A percentile compares a stretch with the other conserved stretches of the same genome.
Evolutionary conservation across 1,140 invertebrate genomes (phyloP).

Genomic region (Drosophila kikkawai): DNA sequence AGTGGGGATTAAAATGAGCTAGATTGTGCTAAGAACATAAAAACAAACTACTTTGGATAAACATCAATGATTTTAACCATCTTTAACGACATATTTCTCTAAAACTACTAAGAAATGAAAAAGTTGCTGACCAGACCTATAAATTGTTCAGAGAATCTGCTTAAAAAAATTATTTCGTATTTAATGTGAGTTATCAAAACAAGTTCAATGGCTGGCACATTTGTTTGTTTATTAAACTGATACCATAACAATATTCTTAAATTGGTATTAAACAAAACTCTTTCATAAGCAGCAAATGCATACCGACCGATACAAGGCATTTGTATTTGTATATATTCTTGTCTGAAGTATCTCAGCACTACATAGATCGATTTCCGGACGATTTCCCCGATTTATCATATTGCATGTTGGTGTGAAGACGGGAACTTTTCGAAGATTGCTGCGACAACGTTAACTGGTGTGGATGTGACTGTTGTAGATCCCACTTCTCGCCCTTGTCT

Average conservation of each 20-base stretch:
- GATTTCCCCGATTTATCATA: background rate
- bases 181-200: too few species aligned
- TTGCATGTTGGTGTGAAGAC: background rate
- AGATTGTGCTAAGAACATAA: background rate
- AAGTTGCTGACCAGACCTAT: too few species aligned
- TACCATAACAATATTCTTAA: background rate
- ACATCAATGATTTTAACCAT: background rate
- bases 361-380: background rate
- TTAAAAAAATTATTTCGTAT: too few species aligned
- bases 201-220: background rate
- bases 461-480: background rate
- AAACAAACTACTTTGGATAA: background rate
- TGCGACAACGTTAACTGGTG: background rate
- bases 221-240: background rate
- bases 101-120: background rate
- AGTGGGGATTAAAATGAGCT: constrained; percentile 5
- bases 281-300: background rate
- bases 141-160: too few species aligned
- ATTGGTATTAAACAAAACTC: background rate
- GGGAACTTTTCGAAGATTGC: background rate
- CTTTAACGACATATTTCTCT: background rate
- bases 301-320: background rate
- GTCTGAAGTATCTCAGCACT: background rate
- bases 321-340: background rate
- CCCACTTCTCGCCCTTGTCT: background rate